Conservation (phyloP, 2,888 invertebrate genomes). For the Microdon myrmicae region DNA sequence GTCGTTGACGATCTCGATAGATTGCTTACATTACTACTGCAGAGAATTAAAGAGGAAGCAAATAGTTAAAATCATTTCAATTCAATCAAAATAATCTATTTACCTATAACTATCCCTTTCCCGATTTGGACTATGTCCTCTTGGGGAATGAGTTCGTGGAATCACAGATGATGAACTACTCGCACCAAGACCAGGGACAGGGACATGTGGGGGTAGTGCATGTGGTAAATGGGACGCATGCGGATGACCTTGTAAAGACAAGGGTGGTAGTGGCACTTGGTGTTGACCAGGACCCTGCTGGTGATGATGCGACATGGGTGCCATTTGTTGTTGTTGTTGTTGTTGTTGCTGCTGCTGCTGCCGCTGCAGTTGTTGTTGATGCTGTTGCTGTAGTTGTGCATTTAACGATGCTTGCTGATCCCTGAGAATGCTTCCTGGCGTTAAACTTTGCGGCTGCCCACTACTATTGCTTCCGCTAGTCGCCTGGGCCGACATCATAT, state of each 20-base stretch:
- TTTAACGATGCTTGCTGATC: slow-evolving; percentile 45
- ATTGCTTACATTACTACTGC: slow-evolving; percentile 85
- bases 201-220: slow-evolving; percentile 53
- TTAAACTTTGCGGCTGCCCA: slow-evolving; percentile 28
- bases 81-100: slow-evolving; percentile 16
- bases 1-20: slow-evolving; percentile 75
- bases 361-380: slow-evolving; percentile 49
- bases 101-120: slow-evolving; percentile 90
- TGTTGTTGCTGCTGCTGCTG: slow-evolving; percentile 50
- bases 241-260: slow-evolving; percentile 38
- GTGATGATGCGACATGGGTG: slow-evolving; percentile 31
- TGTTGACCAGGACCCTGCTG: slow-evolving; percentile 38
- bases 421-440: slow-evolving; percentile 39
- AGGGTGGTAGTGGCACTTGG: slow-evolving; percentile 32
- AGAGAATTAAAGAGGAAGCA: slow-evolving; percentile 49
- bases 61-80: background rate
- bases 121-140: slow-evolving; percentile 80
- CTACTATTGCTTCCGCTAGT: slow-evolving; percentile 16
- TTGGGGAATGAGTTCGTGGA: slow-evolving; percentile 77
- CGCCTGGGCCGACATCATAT: slow-evolving; percentile 38
- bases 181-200: slow-evolving; percentile 51
- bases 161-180: slow-evolving; percentile 65
- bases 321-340: slow-evolving; percentile 41
- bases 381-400: slow-evolving; percentile 41
- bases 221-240: slow-evolving; percentile 40